phyloP scores from a whole-genome alignment of 2,113 vertebrate species.

The Cygnus atratus region DNA sequence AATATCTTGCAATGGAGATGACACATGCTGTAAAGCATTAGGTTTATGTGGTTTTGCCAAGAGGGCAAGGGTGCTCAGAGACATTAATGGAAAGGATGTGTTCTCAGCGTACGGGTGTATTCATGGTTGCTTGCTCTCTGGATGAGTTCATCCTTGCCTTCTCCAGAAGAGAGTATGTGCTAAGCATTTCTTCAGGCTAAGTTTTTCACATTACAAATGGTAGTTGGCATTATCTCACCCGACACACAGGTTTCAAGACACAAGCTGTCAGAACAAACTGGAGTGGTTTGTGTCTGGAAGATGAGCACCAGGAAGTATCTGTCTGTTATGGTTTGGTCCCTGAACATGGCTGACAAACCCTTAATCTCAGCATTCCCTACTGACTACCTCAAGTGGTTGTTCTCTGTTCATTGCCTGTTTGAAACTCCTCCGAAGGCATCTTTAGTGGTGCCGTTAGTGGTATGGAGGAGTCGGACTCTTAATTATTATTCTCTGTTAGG shows the following conservation, averaged over 20 bases:
- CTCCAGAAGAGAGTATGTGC: background rate
- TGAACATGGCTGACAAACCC: background rate
- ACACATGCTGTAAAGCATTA: fast-evolving
- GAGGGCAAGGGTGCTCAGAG: background rate
- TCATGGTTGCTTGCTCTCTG: background rate
- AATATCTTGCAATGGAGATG: background rate
- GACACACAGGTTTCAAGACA: background rate
- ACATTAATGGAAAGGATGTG: background rate
- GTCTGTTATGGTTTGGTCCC: background rate
- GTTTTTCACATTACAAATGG: slow-evolving; percentile 1
- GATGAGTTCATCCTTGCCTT: background rate
- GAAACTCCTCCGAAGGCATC: background rate
- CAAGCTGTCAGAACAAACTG: background rate
- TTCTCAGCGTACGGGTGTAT: background rate
- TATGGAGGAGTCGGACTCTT: background rate
- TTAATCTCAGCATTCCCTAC: background rate
- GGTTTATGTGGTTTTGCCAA: background rate
- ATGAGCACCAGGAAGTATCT: background rate
- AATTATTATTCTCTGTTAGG: background rate
- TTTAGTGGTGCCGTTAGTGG: background rate
- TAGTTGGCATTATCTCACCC: slow-evolving; percentile 4
- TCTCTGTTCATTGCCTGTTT: background rate
- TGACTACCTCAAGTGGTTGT: background rate
- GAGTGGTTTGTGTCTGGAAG: background rate
- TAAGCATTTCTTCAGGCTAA: background rate